phyloP scores from a whole-genome alignment of 2,113 vertebrate genomes.

The Solea solea region DNA sequence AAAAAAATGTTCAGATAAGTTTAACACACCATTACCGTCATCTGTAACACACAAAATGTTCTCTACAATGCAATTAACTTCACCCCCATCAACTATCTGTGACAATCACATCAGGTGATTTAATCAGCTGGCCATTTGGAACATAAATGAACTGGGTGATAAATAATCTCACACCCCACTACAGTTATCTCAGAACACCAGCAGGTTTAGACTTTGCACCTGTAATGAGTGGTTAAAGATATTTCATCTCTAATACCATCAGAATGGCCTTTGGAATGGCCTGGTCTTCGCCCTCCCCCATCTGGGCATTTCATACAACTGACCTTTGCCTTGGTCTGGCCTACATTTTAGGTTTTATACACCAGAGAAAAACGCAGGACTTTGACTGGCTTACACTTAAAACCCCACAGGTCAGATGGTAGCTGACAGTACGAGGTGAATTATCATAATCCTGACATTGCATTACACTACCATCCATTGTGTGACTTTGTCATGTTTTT shows the following conservation, averaged over 20 bases:
- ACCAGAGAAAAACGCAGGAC: not conserved
- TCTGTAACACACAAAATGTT: not conserved
- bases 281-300: conserved; percentile 1
- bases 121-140: conserved; percentile 59
- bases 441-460: not conserved
- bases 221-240: not conserved
- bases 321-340: conserved; percentile 35
- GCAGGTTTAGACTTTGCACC: conserved; percentile 32
- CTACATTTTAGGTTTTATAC: conserved; percentile 43
- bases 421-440: not conserved
- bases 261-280: not conserved
- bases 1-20: too few species aligned
- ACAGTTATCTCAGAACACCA: conserved; percentile 12
- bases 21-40: not conserved
- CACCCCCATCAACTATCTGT: not conserved
- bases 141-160: conserved; percentile 45
- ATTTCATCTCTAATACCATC: conserved; percentile 27
- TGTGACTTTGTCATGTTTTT: conserved; percentile 9
- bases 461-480: not conserved
- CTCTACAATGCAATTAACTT: conserved; percentile 11
- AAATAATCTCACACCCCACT: conserved; percentile 28
- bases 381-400: conserved; percentile 2
- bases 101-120: conserved; percentile 8
- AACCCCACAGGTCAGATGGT: conserved; percentile 7
- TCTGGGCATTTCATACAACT: conserved; percentile 2